Base-by-base conservation (phyloP, 2,113 vertebrate species). In the Phaethornis superciliosus region DNA sequence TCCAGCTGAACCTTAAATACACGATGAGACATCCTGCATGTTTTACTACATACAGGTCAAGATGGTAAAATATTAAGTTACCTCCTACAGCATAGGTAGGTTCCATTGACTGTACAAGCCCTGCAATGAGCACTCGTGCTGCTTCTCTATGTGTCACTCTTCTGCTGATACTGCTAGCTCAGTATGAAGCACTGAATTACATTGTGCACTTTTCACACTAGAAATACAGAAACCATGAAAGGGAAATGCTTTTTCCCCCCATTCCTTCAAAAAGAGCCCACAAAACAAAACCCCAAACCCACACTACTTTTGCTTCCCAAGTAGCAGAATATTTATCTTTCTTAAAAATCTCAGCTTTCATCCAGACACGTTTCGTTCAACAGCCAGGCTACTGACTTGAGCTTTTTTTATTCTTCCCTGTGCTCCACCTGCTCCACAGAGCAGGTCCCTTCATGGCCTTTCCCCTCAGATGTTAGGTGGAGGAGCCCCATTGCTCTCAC, bases 341-440 rank as follows among this genome's bases (percentile, higher is more conserved):
- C 70, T 95, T 78, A 32, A 77, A 77, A 49, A 70, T 56, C 76
- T 46, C 15, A 77, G 35, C 52, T 68, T 89, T 64, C 85, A 84
- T 42, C 85, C 75, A 78, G 32, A 59, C 55, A 86, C 4, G 30
- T 32, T 77, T 86, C 30, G 71, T n/a, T 85, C 46, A 54, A 15
- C 22, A 63, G 46, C 46, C 85, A 60, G 67, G 60, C 72, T 37
- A 35, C 16, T 26, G 42, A 75, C 77, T 71, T 42, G 28, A 91
- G 56, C 58, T 74, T 76, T 70, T 40, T 67, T 54, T 12, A 12
- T 26, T 65, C 47, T 47, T 92, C 78, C 85, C 88, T 56, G 12
- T 33, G 30, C 35, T n/a, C 35, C 72, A 79, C 16, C 44, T 71
- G 23, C 67, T 85, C 17, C 23, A 69, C 46, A 70, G 37, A 86